Conservation (phyloP, 2,797 vertebrate species). For the Kryptopterus vitreolus region DNA sequence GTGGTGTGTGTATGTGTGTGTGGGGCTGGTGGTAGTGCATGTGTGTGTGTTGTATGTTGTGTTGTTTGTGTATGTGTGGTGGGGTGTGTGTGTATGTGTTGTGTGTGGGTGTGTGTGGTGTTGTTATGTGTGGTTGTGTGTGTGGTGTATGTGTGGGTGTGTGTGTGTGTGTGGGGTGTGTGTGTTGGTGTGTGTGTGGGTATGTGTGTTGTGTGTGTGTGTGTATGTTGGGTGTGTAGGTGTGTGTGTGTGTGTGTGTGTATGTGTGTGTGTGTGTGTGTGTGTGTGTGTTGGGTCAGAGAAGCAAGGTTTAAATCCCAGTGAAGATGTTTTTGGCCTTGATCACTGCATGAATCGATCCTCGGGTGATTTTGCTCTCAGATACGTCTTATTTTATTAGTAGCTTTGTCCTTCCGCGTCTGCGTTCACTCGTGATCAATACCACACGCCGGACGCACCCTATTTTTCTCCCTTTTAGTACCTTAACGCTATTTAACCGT, state of each 20-base stretch:
- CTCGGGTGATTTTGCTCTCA: constrained; percentile 79
- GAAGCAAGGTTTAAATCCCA: constrained; percentile 73
- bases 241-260: neutral
- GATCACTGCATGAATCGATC: constrained; percentile 78
- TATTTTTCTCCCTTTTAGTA: constrained; percentile 96
- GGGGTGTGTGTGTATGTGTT: too few species aligned
- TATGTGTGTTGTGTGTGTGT: too few species aligned
- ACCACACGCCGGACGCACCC: constrained; percentile 81
- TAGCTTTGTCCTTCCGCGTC: constrained; percentile 95
- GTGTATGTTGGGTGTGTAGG: too few species aligned
- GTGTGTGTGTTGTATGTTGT: too few species aligned
- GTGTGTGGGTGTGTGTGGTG: too few species aligned
- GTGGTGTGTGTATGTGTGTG: too few species aligned
- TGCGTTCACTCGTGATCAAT: constrained; percentile 96
- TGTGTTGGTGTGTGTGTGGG: too few species aligned
- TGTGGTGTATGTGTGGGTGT: too few species aligned
- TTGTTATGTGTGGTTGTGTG: too few species aligned
- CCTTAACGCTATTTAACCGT: constrained; percentile 87
- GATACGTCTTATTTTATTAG: constrained; percentile 99
- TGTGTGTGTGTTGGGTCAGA: constrained; percentile 44
- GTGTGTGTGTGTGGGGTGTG: too few species aligned
- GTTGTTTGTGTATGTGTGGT: too few species aligned
- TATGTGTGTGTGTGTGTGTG: constrained; percentile 6
- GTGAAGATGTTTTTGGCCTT: constrained; percentile 82
- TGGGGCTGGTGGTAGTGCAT: too few species aligned